phyloP scores from a whole-genome alignment of 2,113 vertebrate genomes.

The Triplophysa dalaica region DNA sequence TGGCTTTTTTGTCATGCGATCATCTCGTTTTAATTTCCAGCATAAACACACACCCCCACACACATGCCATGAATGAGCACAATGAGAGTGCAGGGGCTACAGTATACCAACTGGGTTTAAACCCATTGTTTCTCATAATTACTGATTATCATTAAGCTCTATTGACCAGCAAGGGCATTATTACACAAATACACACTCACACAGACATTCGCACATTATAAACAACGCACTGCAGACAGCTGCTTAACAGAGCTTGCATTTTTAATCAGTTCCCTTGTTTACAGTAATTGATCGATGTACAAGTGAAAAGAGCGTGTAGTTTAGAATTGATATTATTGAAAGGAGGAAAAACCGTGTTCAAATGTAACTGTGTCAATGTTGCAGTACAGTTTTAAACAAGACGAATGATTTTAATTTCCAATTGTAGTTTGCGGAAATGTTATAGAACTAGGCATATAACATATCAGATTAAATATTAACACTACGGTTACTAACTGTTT shows the following conservation, averaged over 20 bases:
- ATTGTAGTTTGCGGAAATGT: too few relatives aligned
- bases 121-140: slow-evolving; percentile 37
- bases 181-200: slow-evolving; percentile 1
- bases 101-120: slow-evolving; percentile 28
- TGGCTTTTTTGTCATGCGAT: background rate
- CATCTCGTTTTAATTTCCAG: slow-evolving; percentile 19
- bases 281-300: slow-evolving; percentile 14
- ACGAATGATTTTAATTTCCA: too few relatives aligned
- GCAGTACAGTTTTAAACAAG: too few relatives aligned
- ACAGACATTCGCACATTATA: slow-evolving; percentile 18
- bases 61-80: background rate
- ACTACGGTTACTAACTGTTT: too few relatives aligned
- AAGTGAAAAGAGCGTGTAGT: background rate
- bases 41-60: slow-evolving; percentile 1
- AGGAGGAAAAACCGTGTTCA: background rate
- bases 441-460: too few relatives aligned
- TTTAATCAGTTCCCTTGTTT: slow-evolving; percentile 37
- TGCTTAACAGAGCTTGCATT: slow-evolving; percentile 15
- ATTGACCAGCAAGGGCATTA: slow-evolving; percentile 6
- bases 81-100: slow-evolving; percentile 8
- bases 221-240: slow-evolving; percentile 24
- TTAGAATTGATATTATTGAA: background rate
- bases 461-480: too few relatives aligned
- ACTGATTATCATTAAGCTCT: slow-evolving; percentile 32
- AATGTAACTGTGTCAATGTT: background rate